Conservation (phyloP, 37 sponge, comb jelly and placozoan species). For the Crambe crambe region DNA sequence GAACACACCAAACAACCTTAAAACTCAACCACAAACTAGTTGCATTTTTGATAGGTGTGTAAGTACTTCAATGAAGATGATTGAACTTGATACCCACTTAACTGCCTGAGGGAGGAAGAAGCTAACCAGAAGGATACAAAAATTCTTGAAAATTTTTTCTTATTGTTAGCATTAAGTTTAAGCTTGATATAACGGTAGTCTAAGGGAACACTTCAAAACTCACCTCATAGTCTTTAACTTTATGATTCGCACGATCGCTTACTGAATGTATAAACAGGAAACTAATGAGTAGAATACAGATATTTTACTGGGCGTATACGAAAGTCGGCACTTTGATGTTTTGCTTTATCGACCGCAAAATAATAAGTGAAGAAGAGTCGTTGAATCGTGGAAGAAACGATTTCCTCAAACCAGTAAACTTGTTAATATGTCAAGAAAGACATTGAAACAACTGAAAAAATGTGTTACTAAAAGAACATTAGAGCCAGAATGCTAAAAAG, state of each 20-base stretch:
- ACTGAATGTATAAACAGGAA: constrained; percentile 19
- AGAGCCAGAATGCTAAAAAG: background rate
- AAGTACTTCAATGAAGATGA: no score
- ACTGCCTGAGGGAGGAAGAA: background rate
- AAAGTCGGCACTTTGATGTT: constrained; percentile 30
- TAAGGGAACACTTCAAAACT: background rate
- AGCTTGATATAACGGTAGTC: no score
- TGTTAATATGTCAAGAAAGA: background rate
- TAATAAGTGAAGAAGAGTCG: no score
- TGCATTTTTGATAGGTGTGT: no score
- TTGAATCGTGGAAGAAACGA: background rate
- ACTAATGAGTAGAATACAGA: constrained; percentile 20
- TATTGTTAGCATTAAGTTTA: background rate
- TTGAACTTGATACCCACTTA: background rate
- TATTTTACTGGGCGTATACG: background rate
- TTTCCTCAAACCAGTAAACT: background rate
- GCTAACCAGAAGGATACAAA: background rate
- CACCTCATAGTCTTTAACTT: background rate
- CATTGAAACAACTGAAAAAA: background rate
- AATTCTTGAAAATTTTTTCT: background rate
- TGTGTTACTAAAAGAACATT: background rate
- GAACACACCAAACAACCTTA: no score
- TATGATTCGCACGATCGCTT: constrained; percentile 8
- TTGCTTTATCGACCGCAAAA: constrained; percentile 4
- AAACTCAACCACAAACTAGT: no score